Conservation (phyloP, 23 tunicate species). For the Oikopleura albicans region DNA sequence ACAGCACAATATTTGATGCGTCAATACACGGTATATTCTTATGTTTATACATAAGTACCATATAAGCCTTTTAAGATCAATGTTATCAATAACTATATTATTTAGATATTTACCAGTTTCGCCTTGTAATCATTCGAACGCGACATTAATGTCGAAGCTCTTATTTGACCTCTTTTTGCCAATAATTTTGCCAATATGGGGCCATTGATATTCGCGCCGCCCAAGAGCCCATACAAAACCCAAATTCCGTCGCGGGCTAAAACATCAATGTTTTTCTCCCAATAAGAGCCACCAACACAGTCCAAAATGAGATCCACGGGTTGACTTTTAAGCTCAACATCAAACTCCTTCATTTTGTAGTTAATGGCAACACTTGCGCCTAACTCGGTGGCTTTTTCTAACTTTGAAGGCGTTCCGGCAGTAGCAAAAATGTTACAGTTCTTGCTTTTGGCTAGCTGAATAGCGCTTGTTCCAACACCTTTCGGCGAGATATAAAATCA, state of each 20-base stretch:
- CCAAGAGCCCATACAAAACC: slow-evolving; percentile 68
- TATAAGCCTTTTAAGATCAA: no score
- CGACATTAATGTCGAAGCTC: slow-evolving; percentile 48
- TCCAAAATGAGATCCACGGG: slow-evolving; percentile 66
- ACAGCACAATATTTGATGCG: no score
- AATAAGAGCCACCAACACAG: slow-evolving; percentile 76
- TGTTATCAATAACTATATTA: no score
- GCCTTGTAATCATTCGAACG: slow-evolving; percentile 60
- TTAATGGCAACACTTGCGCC: slow-evolving; percentile 69
- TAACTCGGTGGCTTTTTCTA: slow-evolving; percentile 34
- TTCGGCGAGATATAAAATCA: no score
- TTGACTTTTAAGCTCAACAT: slow-evolving; percentile 22
- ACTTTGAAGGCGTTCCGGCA: slow-evolving; percentile 46
- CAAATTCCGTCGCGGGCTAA: slow-evolving; percentile 64
- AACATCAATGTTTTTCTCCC: slow-evolving; percentile 45
- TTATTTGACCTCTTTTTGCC: slow-evolving; percentile 34
- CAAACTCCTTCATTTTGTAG: slow-evolving; percentile 52
- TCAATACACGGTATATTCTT: no score
- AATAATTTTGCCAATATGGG: slow-evolving; percentile 26
- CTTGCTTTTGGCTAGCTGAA: slow-evolving; percentile 49
- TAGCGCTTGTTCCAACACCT: slow-evolving; percentile 90
- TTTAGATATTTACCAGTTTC: slow-evolving; percentile 18
- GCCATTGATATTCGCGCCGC: slow-evolving; percentile 62
- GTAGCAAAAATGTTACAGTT: slow-evolving; percentile 34
- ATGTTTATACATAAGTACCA: no score